Evolutionary conservation across 2,797 vertebrate species (phyloP).

Genomic region (Gallirallus australis): DNA sequence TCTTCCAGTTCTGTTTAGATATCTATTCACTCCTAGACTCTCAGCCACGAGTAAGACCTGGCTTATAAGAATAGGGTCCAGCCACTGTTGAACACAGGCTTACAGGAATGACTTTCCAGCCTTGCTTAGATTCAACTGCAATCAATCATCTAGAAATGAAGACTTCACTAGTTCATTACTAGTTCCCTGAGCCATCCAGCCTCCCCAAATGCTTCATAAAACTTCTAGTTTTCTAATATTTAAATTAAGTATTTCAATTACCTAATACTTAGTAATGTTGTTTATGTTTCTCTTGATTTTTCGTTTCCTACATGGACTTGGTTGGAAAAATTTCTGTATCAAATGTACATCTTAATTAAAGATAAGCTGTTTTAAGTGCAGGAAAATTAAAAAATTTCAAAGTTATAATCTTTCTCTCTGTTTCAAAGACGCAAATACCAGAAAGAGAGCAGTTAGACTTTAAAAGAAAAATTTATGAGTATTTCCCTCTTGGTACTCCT

Average conservation of each 20-base stretch:
- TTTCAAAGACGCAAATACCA: constrained; percentile 66
- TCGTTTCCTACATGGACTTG: neutral
- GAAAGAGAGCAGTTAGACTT: constrained; percentile 66
- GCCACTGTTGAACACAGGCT: neutral
- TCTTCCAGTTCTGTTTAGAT: neutral
- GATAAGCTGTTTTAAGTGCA: constrained; percentile 53
- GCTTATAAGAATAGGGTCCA: neutral
- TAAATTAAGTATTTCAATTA: constrained; percentile 60
- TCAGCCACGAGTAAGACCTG: neutral
- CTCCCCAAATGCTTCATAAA: constrained; percentile 36
- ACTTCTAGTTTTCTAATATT: constrained; percentile 41
- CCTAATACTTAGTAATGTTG: constrained; percentile 12
- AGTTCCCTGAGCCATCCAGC: neutral
- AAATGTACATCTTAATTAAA: constrained; percentile 69
- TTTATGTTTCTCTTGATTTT: constrained; percentile 39
- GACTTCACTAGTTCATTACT: constrained; percentile 7
- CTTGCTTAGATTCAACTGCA: neutral
- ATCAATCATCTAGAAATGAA: constrained; percentile 37
- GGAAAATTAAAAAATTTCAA: constrained; percentile 14
- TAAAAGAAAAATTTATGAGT: constrained; percentile 67
- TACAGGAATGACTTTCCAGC: neutral
- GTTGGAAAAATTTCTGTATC: constrained; percentile 25
- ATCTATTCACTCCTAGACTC: neutral
- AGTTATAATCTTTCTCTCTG: constrained; percentile 28
- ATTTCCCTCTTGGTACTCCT: constrained; percentile 64